Evolutionary conservation across 1,140 invertebrate genomes (phyloP).

Genomic region (Scylla paramamosain): DNA sequence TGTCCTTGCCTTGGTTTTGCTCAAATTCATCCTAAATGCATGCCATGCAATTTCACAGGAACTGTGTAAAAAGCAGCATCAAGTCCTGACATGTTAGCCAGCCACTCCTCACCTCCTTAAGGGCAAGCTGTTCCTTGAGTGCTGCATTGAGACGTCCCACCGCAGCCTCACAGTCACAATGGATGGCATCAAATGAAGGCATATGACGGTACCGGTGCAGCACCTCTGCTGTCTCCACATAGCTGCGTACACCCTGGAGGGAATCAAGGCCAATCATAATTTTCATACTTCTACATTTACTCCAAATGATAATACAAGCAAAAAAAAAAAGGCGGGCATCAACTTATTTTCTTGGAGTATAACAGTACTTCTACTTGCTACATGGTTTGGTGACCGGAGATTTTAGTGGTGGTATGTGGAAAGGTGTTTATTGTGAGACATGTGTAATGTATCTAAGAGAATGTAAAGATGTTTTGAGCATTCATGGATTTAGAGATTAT

Average conservation of each 20-base stretch:
- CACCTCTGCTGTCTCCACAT: slow-evolving; percentile 76
- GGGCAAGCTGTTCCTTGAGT: slow-evolving; percentile 71
- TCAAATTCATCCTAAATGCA: too few relatives aligned
- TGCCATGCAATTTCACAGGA: too few relatives aligned
- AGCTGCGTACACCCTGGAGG: slow-evolving; percentile 74
- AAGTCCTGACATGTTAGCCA: too few relatives aligned
- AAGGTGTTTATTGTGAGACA: too few relatives aligned
- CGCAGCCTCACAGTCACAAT: slow-evolving; percentile 75
- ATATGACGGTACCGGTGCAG: slow-evolving; percentile 76
- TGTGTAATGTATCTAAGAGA: too few relatives aligned
- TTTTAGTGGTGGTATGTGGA: too few relatives aligned
- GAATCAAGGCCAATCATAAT: background rate
- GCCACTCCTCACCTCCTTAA: slow-evolving; percentile 61
- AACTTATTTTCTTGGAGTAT: background rate
- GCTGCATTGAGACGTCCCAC: slow-evolving; percentile 72
- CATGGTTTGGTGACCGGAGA: too few relatives aligned
- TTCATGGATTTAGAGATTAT: too few relatives aligned
- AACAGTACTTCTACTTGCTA: too few relatives aligned
- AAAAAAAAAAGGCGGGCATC: background rate
- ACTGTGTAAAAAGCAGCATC: too few relatives aligned
- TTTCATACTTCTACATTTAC: background rate
- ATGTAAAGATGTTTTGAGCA: too few relatives aligned
- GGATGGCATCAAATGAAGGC: slow-evolving; percentile 75
- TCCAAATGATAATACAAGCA: background rate
- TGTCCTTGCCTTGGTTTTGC: too few relatives aligned